Evolutionary conservation across 1,140 invertebrate species (phyloP).

Genomic region (Dolichoris vasculosae): DNA sequence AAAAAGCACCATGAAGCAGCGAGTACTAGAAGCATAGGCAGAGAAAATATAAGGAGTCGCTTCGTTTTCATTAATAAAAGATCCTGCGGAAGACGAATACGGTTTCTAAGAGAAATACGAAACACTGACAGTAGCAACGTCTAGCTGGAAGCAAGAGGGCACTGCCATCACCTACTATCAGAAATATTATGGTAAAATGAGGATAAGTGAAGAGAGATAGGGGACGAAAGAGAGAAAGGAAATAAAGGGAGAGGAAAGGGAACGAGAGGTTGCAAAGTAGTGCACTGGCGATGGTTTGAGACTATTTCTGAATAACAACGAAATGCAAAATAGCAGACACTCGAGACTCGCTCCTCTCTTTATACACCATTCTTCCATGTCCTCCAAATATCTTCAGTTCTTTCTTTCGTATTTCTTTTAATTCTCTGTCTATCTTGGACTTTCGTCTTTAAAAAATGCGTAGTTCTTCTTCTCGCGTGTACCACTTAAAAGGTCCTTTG

Average conservation of each 20-base stretch:
- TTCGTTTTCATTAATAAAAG: constrained; percentile 50
- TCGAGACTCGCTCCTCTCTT: background rate
- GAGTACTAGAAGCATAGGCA: background rate
- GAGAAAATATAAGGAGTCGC: background rate
- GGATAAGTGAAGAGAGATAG: background rate
- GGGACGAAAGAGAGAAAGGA: background rate
- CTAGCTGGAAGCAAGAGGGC: background rate
- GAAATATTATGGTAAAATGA: constrained; percentile 30
- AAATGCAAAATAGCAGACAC: constrained; percentile 47
- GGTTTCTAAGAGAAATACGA: constrained; percentile 22
- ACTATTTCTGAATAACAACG: constrained; percentile 53
- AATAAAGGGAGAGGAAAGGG: background rate
- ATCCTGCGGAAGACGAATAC: constrained; percentile 17
- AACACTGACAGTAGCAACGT: background rate
- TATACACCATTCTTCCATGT: constrained; percentile 29
- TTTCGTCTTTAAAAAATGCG: background rate
- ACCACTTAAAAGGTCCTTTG: constrained; percentile 30
- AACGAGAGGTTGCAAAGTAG: background rate
- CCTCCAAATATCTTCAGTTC: background rate
- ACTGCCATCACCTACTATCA: constrained; percentile 40
- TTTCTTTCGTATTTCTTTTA: background rate
- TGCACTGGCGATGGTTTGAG: background rate
- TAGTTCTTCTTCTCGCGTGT: background rate
- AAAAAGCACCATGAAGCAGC: background rate
- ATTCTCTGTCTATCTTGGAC: background rate